phyloP scores from a whole-genome alignment of 2,113 vertebrate species.

The Poeciliopsis retropinna region DNA sequence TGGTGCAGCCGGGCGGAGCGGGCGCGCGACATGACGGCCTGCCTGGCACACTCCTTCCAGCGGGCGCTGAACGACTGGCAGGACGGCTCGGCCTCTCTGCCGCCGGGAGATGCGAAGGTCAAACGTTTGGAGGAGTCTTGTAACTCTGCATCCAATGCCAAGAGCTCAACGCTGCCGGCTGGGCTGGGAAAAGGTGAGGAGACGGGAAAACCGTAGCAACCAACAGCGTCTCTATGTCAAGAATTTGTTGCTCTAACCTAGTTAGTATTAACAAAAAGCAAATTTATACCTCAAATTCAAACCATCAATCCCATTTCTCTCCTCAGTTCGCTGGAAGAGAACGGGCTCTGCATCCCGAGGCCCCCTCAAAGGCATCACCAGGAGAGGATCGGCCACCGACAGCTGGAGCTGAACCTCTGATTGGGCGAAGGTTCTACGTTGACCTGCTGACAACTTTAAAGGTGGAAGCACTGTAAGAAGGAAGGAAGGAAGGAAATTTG shows the following conservation, averaged over 20 bases:
- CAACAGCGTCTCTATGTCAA: not conserved
- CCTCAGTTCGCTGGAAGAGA: conserved; percentile 80
- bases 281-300: not conserved
- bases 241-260: not conserved
- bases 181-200: conserved; percentile 81
- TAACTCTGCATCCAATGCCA: conserved; percentile 39
- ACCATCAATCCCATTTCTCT: too few species aligned
- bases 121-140: conserved; percentile 56
- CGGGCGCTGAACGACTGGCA: conserved; percentile 80
- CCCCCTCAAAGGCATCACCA: conserved; percentile 74
- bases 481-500: not conserved
- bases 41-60: conserved; percentile 82
- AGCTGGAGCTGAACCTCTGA: conserved; percentile 70
- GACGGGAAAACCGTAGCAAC: not conserved
- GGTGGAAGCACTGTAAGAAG: conserved; percentile 13
- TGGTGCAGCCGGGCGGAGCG: conserved; percentile 83
- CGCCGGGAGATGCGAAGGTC: conserved; percentile 34
- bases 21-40: conserved; percentile 79
- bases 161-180: conserved; percentile 76
- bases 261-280: too few species aligned
- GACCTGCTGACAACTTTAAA: conserved; percentile 25
- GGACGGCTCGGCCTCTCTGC: conserved; percentile 57
- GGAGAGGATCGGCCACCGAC: conserved; percentile 71
- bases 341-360: conserved; percentile 77
- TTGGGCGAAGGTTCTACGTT: conserved; percentile 2